Conservation (phyloP, 30 jellyfish, hydroid and myxozoan species). For the Clytia hemisphaerica region DNA sequence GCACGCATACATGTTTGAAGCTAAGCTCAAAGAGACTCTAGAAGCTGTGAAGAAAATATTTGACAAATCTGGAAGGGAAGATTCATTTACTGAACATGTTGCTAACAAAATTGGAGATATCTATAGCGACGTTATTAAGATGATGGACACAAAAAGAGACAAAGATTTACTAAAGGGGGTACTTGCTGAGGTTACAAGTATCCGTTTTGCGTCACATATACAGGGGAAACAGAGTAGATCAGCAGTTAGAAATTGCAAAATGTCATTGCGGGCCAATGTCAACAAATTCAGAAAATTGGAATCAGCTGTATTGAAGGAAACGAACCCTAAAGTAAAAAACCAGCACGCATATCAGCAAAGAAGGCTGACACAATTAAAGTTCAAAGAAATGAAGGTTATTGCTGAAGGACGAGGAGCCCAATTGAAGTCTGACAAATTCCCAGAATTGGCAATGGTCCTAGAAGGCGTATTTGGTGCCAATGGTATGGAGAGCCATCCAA, state of each 20-base stretch:
- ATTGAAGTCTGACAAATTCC: conserved; percentile 10
- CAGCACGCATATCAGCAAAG: not conserved
- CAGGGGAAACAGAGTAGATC: not conserved
- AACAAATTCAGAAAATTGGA: not conserved
- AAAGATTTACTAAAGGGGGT: conserved; percentile 7
- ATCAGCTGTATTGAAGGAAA: not conserved
- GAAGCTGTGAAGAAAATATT: too few species aligned
- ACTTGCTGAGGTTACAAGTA: not conserved
- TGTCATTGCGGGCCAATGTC: not conserved
- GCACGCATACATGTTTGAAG: too few species aligned
- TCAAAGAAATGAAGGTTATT: conserved; percentile 3
- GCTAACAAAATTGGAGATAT: not conserved
- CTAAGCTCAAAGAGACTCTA: too few species aligned
- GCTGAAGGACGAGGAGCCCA: not conserved
- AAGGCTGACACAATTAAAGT: not conserved
- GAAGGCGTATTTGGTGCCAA: conserved; percentile 2
- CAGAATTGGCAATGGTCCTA: not conserved
- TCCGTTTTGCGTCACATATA: conserved; percentile 4
- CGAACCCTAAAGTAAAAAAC: not conserved
- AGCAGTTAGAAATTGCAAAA: conserved; percentile 1
- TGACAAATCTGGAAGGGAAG: too few species aligned
- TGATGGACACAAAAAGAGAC: conserved; percentile 14
- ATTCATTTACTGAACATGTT: too few species aligned
- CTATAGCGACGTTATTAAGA: not conserved
- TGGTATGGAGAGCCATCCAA: conserved; percentile 11